Conservation (phyloP, 1,140 invertebrate species). For the Drosophila dunni region DNA sequence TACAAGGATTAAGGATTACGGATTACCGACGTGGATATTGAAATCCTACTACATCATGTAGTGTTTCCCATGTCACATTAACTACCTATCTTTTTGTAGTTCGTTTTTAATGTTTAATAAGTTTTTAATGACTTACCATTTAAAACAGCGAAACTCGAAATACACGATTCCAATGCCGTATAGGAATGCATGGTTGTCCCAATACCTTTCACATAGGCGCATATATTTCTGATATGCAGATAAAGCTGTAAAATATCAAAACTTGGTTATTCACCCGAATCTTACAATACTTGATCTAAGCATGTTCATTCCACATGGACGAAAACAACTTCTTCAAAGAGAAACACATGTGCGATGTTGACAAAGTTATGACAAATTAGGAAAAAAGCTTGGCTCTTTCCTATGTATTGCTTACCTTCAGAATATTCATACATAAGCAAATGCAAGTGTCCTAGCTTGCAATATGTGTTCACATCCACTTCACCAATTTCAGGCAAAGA, state of each 20-base stretch:
- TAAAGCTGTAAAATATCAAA: slow-evolving; percentile 88
- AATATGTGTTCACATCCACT: slow-evolving; percentile 95
- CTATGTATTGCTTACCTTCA: slow-evolving; percentile 89
- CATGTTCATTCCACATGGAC: no score
- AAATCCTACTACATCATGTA: no score
- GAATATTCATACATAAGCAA: slow-evolving; percentile 94
- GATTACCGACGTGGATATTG: no score
- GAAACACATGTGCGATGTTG: no score
- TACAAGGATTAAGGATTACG: no score
- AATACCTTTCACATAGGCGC: slow-evolving; percentile 91
- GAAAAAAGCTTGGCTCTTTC: not conserved
- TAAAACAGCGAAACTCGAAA: slow-evolving; percentile 97
- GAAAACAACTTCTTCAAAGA: no score
- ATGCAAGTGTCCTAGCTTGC: slow-evolving; percentile 97
- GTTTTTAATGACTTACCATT: slow-evolving; percentile 91
- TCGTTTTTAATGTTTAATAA: no score
- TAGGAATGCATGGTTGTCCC: slow-evolving; percentile 95
- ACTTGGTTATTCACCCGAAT: not conserved
- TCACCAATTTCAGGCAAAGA: slow-evolving; percentile 53
- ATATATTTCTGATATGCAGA: slow-evolving; percentile 98
- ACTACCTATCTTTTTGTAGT: not conserved
- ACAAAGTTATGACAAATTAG: not conserved
- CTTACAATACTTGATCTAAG: no score
- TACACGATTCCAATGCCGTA: slow-evolving; percentile 97
- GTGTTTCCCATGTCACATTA: not conserved